Evolutionary conservation across 2,113 vertebrate species (phyloP), one percentile per base, ranked within the genome.

Genomic region (Crotalus horridus): DNA sequence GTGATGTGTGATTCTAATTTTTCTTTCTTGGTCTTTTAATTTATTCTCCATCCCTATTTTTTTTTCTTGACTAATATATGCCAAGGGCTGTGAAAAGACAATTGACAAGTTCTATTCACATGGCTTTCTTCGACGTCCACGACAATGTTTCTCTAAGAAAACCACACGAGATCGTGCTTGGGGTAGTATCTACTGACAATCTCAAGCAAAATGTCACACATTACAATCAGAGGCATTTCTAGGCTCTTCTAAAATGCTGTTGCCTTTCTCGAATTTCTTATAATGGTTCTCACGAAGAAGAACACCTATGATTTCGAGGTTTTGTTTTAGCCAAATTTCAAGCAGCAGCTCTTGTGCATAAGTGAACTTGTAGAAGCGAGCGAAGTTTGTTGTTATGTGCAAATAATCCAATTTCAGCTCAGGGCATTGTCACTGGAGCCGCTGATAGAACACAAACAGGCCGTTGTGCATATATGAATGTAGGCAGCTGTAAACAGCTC

Each of bases 401-500:
- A 94, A 95, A 81, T 61, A 51, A 69, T 1, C 0, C 39, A 29
- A 24, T 92, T 89, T 85, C 21, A 48, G 0, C 5, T 93, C 89
- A 59, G 46, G 91, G 26, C 81, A 69, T 4, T 23, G 17, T 87
- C 54, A 55, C 0, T 90, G 43, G 94, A 91, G 0, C 0, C 12
- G 74, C 88, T 7, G 2, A 13, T n/a, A 61, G 3, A 43, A 94
- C 29, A 58, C 54, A 74, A 43, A 39, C 23, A 0, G 0, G 2
- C 85, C 59, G 29, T 10, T 89, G 85, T 7, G 87, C 1, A 3
- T 6, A 85, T 26, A 89, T 92, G 43, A 85, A 87, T 24, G 26
- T 12, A 8, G 93, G 94, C 74, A 93, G 87, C 90, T 91, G 58
- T 93, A 89, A 54, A 15, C 53, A 90, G 29, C 1, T 8, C 48